Percentiles rank a stretch among this genome's conserved stretches.
These are phyloP conservation scores for Setophaga petechia DNA, from an alignment of 2,113 vertebrate species.

Conservation along the genomic window DNA sequence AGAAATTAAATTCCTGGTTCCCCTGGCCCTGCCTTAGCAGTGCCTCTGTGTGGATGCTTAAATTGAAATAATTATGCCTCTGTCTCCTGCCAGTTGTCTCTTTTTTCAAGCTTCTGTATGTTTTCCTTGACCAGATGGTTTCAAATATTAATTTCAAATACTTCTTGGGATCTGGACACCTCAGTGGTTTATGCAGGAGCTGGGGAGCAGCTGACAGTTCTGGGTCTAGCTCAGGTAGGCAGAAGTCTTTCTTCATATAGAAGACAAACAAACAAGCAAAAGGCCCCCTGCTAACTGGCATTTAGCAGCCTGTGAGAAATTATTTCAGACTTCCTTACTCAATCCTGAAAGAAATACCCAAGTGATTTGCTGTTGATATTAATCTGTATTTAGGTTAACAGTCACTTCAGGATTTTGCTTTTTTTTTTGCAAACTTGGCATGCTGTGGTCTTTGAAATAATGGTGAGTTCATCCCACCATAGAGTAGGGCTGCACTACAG, in stretches of 20 bases:
- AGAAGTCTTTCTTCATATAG: background rate
- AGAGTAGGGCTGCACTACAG: background rate
- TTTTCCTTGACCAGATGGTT: conserved; percentile 54
- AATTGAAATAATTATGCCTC: conserved; percentile 27
- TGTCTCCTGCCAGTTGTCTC: background rate
- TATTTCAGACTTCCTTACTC: background rate
- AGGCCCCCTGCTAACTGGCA: background rate
- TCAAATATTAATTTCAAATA: conserved; percentile 39
- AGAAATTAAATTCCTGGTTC: conserved; percentile 57
- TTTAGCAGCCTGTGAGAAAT: conserved; percentile 29
- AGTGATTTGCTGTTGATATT: background rate
- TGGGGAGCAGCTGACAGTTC: conserved; percentile 24
- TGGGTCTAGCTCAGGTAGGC: background rate
- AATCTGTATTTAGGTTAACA: background rate
- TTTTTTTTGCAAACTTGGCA: background rate
- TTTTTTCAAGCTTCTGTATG: background rate
- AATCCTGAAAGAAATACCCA: background rate
- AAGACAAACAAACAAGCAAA: conserved; percentile 2
- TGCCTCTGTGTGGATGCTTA: background rate
- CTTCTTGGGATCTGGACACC: background rate
- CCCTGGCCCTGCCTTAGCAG: background rate
- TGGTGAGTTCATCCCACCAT: background rate
- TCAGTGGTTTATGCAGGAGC: background rate
- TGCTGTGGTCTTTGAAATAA: background rate
- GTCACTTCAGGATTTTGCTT: background rate